Evolutionary conservation across 1,140 invertebrate species (phyloP), one percentile per base, ranked within the genome.

Genomic region (Phocides pigmalion): DNA sequence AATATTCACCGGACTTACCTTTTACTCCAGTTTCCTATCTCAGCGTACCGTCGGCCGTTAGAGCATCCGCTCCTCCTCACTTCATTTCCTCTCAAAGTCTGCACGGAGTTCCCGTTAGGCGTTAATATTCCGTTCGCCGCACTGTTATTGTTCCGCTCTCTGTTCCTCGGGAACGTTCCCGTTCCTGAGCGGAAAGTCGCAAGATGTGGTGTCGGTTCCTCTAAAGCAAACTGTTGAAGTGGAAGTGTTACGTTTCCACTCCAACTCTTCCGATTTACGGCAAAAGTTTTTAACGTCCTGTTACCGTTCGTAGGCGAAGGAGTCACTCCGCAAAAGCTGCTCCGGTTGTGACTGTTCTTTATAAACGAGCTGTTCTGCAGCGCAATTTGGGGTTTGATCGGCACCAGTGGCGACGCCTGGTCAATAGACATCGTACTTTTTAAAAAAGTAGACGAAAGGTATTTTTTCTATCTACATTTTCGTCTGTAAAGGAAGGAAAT

Each of bases 21-120:
- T 84, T 91, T 87, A 76, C 78, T 91, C 90, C 90, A 92, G 86
- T 92, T 92, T 77, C 91, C 91, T 72, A 92, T 92, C 76, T 92
- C 91, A 47, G 91, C 91, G 79, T 92, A 92, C 61, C 91, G 87
- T 72, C 90, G 86, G 65, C 89, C 90, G 75, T 91, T 92, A 70
- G 85, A 76, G 66, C 84, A 82, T 79, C 81, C 88, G 83, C 87
- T 92, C 67, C 86, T 88, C 68, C 89, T 91, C 78, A 88, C 80
- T 85, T 92, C 91, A 88, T 90, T 92, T 88, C 87, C 90, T 89
- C 70, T 85, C 64, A 84, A 77, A 68, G 84, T 87, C 77, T 88
- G 83, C 46, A 85, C 79, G 16, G 87, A 84, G 78, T 91, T 92
- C 71, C 90, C 91, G 85, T 92, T 92, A 59, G 90, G 91, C 54